Evolutionary conservation across 2,113 vertebrate species (phyloP).

Genomic region (Numenius arquata): DNA sequence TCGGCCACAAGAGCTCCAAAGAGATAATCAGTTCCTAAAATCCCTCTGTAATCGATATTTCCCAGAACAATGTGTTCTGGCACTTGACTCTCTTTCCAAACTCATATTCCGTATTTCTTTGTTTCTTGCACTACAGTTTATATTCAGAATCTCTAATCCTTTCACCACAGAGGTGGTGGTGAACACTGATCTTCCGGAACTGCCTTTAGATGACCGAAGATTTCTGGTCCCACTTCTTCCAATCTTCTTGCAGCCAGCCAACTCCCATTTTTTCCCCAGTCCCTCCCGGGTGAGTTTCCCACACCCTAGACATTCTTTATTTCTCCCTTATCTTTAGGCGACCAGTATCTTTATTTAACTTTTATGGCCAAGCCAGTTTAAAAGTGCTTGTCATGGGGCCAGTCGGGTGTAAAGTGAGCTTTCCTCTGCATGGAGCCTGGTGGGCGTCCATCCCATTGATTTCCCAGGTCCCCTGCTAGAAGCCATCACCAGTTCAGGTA

Average conservation of each 20-base stretch:
- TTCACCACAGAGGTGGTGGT: neutral
- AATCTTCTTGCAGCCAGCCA: neutral
- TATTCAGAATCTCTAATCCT: neutral
- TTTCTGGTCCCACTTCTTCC: neutral
- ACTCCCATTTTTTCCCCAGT: neutral
- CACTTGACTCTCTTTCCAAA: neutral
- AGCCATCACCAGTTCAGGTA: neutral
- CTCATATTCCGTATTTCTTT: neutral
- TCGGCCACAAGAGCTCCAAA: accelerated
- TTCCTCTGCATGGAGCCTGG: neutral
- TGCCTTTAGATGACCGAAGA: neutral
- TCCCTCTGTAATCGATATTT: accelerated
- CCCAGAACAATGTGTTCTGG: neutral
- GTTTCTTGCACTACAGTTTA: neutral
- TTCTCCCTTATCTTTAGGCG: neutral
- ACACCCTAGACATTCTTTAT: neutral
- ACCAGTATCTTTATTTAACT: neutral
- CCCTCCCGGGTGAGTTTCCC: neutral
- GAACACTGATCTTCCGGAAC: neutral
- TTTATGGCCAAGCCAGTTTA: neutral
- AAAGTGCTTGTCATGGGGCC: accelerated
- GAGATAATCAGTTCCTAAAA: neutral
- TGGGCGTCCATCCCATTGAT: no score
- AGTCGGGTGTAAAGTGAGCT: neutral
- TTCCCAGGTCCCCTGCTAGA: neutral